A percentile compares a stretch with the other conserved stretches of the same genome.
These are phyloP conservation scores for Trachelus stipa DNA, from an alignment of 2,888 invertebrate species.

Conservation along the genomic window DNA sequence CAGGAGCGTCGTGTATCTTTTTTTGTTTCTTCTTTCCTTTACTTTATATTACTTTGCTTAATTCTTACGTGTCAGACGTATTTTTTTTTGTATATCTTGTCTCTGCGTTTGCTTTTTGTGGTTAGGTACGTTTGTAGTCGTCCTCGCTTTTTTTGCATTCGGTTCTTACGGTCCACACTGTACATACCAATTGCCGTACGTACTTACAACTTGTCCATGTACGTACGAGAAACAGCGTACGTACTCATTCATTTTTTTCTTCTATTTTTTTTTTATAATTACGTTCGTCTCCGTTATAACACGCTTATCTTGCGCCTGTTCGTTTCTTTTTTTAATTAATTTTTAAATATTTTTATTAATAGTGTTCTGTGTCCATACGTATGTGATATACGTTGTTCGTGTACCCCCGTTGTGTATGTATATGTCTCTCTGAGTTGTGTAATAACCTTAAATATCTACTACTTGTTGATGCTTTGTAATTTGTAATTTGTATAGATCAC, in stretches of 20 bases:
- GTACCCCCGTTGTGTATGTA: background rate
- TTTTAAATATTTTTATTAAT: background rate
- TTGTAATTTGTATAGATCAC: slow-evolving; percentile 62
- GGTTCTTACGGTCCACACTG: background rate
- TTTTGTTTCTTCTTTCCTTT: slow-evolving; percentile 34
- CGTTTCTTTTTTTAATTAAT: background rate
- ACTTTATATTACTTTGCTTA: slow-evolving; percentile 45
- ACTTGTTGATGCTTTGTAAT: slow-evolving; percentile 62
- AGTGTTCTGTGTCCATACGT: background rate
- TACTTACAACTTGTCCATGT: background rate
- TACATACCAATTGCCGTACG: background rate
- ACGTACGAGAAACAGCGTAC: too few species aligned
- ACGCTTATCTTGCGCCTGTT: background rate
- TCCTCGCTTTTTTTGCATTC: slow-evolving; percentile 36
- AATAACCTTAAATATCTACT: slow-evolving; percentile 59
- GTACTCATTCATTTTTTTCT: too few species aligned
- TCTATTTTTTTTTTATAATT: background rate
- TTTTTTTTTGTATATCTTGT: slow-evolving; percentile 25
- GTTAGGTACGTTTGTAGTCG: slow-evolving; percentile 57
- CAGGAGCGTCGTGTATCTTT: slow-evolving; percentile 56
- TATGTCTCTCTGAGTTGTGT: slow-evolving; percentile 34
- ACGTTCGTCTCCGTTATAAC: background rate
- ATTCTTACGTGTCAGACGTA: slow-evolving; percentile 31
- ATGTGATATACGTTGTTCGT: background rate
- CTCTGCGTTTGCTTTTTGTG: slow-evolving; percentile 26